Base-by-base conservation (phyloP, 2,797 vertebrate species). In the Chromis chromis region DNA sequence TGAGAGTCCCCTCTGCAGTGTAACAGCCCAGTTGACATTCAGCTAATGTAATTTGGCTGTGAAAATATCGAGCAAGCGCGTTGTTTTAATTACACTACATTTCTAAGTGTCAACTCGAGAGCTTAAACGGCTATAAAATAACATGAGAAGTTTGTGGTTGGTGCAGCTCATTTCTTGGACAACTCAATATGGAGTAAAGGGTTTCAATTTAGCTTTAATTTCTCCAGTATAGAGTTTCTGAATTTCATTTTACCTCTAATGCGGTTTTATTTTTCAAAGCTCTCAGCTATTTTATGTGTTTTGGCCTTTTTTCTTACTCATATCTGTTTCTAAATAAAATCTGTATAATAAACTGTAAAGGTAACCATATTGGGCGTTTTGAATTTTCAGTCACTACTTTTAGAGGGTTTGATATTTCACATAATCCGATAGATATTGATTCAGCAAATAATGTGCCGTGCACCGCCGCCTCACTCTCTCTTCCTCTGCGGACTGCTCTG, bases 361-460 rank as follows among this genome's bases (percentile, higher is more conserved):
- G 21, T 39, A 58, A 55, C 7, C 57, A 14, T 59, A 40, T 72
- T 61, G 54, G 70, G 56, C 36, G 52, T 62, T 74, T 62, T 11
- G 59, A 54, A 52, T 82, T 88, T 76, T 74, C 59, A 70, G 68
- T 65, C 64, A 25, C 44, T 40, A 22, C 53, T 66, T 76, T 70
- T 72, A 53, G 52, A 27, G 13, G 70, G 60, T 74, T n/a, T 85
- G 73, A 79, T 86, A 81, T 89, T 85, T 86, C 81, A 76, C 63
- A 67, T 87, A 87, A 90, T 87, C 72, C 74, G 22, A 67, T 88
- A 79, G 59, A 27, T 83, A 91, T 89, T 83, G 87, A 91, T 91
- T 81, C 78, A 72, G 74, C 63, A 84, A 80, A 88, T 81, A 82
- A 74, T 78, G 70, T 42, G 70, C 57, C 58, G 53, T 78, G 72